Evolutionary conservation across 2,888 invertebrate genomes (phyloP), one percentile per base, ranked within the genome.

Genomic region (Xylophagus ater): DNA sequence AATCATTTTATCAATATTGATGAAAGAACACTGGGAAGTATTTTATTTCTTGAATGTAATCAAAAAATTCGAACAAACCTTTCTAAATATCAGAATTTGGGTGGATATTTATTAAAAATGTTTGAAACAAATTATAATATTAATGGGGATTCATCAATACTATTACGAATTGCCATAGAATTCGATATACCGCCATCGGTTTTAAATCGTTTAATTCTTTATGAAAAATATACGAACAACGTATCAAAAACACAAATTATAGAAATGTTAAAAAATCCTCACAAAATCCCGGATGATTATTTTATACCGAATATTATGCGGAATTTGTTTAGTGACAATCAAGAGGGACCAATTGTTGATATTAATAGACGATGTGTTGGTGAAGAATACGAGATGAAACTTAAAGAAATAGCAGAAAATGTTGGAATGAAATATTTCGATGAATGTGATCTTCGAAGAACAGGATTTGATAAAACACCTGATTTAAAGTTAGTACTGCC

Each of bases 391-490:
- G 93, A 93, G 66, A 61, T 80, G 28, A 74, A 79, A 56, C 41
- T 65, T 1, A 65, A 64, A 43, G 29, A 51, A 18, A 43, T 59
- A 46, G 62, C 64, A 13, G 61, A 60, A 7, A 58, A 72, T 34
- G 61, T 72, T 7, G 74, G 74, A 14, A 66, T 84, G 43, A 65
- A 75, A 32, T 81, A 73, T 56, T 61, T 70, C 53, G 83, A 84
- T 60, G 93, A 94, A 66, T 78, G 79, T 44, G 74, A 85, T 49
- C 69, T 94, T 34, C 65, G 90, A 49, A 71, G 73, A 30, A 72
- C 78, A 55, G 93, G 93, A 1, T 94, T 85, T 62, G 93, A 94
- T 60, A 94, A 93, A 66, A 94, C 94, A 2, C 94, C 94, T 0
- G 94, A 94, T 61, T 76, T 90, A 31, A 90, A 89, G 65, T 68